Conservation (phyloP, 2,113 vertebrate species). For the Melanotaenia duboulayi region DNA sequence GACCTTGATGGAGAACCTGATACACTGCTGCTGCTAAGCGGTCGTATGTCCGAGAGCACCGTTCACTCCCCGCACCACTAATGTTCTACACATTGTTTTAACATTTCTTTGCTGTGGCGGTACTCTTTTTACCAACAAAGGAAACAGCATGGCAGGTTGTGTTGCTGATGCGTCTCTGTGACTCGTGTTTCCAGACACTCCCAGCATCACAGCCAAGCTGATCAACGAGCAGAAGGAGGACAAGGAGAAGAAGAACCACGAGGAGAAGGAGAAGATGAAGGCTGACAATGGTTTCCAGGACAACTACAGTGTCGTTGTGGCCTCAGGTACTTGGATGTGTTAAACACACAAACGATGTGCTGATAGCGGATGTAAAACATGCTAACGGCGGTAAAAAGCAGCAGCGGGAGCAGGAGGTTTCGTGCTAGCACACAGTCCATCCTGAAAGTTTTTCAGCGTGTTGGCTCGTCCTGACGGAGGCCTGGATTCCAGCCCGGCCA, state of each 20-base stretch:
- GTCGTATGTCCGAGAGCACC: not conserved
- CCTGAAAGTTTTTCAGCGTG: too few relatives aligned
- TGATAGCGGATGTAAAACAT: too few relatives aligned
- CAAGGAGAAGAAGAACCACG: slow-evolving; percentile 99
- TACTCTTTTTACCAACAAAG: too few relatives aligned
- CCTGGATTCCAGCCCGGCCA: too few relatives aligned
- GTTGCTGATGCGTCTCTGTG: not conserved
- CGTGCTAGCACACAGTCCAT: too few relatives aligned
- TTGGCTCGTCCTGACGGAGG: too few relatives aligned
- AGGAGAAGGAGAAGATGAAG: slow-evolving; percentile 99
- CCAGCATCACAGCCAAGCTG: slow-evolving; percentile 98
- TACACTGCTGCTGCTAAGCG: slow-evolving; percentile 20
- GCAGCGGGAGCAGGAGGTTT: too few relatives aligned
- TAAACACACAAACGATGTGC: too few relatives aligned
- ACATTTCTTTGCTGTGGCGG: too few relatives aligned
- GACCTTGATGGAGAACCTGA: slow-evolving; percentile 65
- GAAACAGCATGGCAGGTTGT: not conserved
- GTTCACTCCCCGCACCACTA: too few relatives aligned
- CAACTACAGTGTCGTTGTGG: slow-evolving; percentile 98
- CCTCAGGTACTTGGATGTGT: slow-evolving; percentile 87
- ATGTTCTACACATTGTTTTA: too few relatives aligned
- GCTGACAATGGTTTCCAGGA: slow-evolving; percentile 98
- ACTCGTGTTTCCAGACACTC: slow-evolving; percentile 86
- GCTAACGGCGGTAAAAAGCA: too few relatives aligned
- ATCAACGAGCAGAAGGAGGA: slow-evolving; percentile 99